Percentiles rank a stretch among this genome's conserved stretches.
Evolutionary conservation across 2,888 invertebrate species (phyloP).

Genomic region (Drosophila siamana): DNA sequence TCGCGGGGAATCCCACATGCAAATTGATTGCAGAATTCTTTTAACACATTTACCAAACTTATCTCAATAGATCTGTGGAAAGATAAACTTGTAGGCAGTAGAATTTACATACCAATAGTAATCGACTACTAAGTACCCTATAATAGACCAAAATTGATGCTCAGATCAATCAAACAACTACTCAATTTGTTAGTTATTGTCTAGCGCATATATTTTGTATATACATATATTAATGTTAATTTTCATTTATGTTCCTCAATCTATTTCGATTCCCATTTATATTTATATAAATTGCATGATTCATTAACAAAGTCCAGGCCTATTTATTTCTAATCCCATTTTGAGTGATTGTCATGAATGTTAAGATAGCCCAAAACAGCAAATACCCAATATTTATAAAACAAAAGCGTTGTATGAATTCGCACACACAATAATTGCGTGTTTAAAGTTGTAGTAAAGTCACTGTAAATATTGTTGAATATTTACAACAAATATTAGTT

Average conservation of each 20-base stretch:
- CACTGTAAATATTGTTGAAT: no score
- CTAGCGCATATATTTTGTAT: no score
- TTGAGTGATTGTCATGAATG: conserved; percentile 22
- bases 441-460: no score
- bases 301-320: conserved; percentile 11
- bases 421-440: background rate
- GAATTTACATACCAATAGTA: background rate
- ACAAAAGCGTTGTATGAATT: background rate
- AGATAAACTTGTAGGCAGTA: background rate
- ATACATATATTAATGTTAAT: background rate
- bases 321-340: conserved; percentile 20
- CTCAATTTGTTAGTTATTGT: background rate
- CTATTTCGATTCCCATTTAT: conserved; percentile 1
- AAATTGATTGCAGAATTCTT: background rate
- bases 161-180: no score
- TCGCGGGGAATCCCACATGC: conserved; percentile 10
- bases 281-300: conserved; percentile 15
- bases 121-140: background rate
- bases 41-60: background rate
- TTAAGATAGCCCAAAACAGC: background rate
- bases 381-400: conserved; percentile 1
- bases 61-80: background rate
- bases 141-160: no score
- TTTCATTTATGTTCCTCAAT: conserved; percentile 4
- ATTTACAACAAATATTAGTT: no score